A percentile compares a stretch with the other conserved stretches of the same genome.
phyloP scores from a whole-genome alignment of 37 sponge, comb jelly and placozoan genomes.

The Agelas oroides region DNA sequence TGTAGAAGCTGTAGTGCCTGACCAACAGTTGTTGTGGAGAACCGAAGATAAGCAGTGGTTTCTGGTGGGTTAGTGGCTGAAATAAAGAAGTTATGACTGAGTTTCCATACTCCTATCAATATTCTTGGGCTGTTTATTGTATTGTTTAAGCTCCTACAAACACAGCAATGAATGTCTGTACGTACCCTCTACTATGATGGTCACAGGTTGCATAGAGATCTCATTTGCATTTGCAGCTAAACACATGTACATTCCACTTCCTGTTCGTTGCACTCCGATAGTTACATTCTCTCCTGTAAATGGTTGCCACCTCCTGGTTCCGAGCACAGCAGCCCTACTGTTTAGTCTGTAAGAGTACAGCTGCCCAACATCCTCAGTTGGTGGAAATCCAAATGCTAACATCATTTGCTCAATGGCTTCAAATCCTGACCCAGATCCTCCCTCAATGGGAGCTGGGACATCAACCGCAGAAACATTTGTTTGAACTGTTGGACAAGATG shows the following conservation, averaged over 20 bases:
- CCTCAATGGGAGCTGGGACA: neutral
- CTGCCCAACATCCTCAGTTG: constrained; percentile 30
- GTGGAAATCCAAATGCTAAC: neutral
- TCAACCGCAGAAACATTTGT: neutral
- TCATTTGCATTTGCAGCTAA: constrained; percentile 1
- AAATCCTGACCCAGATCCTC: neutral
- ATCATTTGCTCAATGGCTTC: too few relatives aligned
- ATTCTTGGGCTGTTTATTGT: too few relatives aligned
- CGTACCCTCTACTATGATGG: too few relatives aligned
- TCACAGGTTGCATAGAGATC: too few relatives aligned
- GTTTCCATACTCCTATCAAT: too few relatives aligned
- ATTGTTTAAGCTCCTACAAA: too few relatives aligned
- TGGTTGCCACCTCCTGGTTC: neutral
- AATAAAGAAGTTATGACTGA: too few relatives aligned
- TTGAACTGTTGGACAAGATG: too few relatives aligned
- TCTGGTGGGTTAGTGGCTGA: neutral
- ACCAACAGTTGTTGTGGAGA: neutral
- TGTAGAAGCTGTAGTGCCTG: neutral
- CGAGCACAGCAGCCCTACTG: neutral
- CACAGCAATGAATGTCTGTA: too few relatives aligned
- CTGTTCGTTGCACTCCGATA: constrained; percentile 5
- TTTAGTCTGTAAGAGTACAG: constrained; percentile 38
- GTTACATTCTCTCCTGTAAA: neutral
- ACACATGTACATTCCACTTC: constrained; percentile 26
- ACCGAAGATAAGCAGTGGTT: neutral